Evolutionary conservation across 2,113 vertebrate genomes (phyloP).

Genomic region (Grallaria varia): DNA sequence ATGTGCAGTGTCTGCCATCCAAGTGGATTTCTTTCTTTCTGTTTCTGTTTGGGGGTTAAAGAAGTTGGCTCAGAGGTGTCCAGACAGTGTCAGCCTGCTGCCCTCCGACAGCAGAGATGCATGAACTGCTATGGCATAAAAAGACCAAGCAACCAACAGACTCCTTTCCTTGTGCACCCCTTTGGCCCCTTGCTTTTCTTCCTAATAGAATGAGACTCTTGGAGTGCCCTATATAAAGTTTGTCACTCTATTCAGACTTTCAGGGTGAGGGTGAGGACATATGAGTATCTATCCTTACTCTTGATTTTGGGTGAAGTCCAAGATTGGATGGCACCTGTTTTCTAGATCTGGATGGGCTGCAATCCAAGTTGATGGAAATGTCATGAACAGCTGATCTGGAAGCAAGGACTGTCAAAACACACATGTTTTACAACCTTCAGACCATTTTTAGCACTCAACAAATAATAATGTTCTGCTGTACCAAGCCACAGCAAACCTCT

Average conservation of each 20-base stretch:
- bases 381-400: constrained; percentile 40
- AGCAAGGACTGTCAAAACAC: constrained; percentile 5
- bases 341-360: not conserved
- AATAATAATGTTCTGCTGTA: not conserved
- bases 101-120: not conserved
- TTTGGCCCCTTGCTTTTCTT: not conserved
- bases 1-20: not conserved
- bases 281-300: not conserved
- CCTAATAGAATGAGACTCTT: not conserved
- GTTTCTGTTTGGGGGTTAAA: not conserved
- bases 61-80: not conserved
- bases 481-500: not conserved
- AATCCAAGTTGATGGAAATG: constrained; percentile 23
- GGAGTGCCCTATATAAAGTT: not conserved
- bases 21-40: not conserved
- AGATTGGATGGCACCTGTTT: constrained; percentile 17
- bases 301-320: not conserved
- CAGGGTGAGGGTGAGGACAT: not conserved
- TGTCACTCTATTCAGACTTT: not conserved
- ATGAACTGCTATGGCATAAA: not conserved
- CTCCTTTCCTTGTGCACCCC: not conserved
- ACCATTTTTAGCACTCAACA: not conserved
- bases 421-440: not conserved
- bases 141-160: not conserved
- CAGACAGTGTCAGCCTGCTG: not conserved